phyloP scores from a whole-genome alignment of 2,113 vertebrate species.

The Menura novaehollandiae region DNA sequence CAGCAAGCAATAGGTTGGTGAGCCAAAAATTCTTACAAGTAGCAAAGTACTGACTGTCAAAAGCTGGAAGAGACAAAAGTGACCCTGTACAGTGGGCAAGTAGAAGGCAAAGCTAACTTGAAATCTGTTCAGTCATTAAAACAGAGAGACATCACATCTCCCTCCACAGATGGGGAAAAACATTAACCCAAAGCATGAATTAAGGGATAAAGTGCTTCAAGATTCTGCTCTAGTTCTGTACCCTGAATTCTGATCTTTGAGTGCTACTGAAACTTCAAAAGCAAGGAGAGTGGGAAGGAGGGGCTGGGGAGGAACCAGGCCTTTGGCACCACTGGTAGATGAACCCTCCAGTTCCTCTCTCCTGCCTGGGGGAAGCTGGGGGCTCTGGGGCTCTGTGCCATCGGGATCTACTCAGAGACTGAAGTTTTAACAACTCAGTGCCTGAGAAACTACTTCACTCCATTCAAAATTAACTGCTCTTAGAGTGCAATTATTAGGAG shows the following conservation, averaged over 20 bases:
- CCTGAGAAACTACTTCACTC: neutral
- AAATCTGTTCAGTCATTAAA: neutral
- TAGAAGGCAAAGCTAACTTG: neutral
- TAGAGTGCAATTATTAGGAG: neutral
- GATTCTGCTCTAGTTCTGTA: neutral
- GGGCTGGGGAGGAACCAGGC: neutral
- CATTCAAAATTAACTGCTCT: neutral
- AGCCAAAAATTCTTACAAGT: neutral
- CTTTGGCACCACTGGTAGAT: neutral
- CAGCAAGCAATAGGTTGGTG: neutral
- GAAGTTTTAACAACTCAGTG: neutral
- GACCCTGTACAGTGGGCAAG: neutral
- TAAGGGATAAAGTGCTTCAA: neutral
- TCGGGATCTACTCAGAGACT: neutral
- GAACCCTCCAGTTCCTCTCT: neutral
- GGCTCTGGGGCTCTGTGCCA: fast-evolving
- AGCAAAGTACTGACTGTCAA: neutral
- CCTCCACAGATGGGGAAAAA: neutral
- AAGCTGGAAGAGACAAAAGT: neutral
- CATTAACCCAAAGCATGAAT: neutral
- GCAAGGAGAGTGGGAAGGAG: neutral
- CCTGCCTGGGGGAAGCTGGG: neutral
- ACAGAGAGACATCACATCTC: neutral
- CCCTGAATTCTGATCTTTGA: neutral
- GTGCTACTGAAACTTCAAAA: neutral